These are phyloP conservation scores for Dasysyrphus tricinctus DNA, from an alignment of 2,888 invertebrate species.

Conservation along the genomic window DNA sequence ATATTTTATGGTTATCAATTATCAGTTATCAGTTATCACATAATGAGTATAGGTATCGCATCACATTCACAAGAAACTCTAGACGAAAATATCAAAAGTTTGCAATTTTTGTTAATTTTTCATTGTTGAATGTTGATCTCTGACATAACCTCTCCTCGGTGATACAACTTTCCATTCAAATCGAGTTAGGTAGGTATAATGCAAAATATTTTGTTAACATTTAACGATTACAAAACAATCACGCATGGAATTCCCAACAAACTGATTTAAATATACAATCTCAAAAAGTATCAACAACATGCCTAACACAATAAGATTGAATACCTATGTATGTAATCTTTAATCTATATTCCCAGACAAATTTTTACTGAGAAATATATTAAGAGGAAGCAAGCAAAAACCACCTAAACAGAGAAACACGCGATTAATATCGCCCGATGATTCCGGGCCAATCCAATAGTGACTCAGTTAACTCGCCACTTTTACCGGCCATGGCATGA, in stretches of 20 bases:
- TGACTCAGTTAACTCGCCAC: slow-evolving; percentile 1
- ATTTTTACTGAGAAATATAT: not conserved
- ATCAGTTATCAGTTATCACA: no score
- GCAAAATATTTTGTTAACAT: not conserved
- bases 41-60: not conserved
- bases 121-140: slow-evolving; percentile 33
- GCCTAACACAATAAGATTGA: not conserved
- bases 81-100: slow-evolving; percentile 11
- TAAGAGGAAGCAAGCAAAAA: not conserved
- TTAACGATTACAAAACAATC: slow-evolving; percentile 8
- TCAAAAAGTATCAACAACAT: not conserved
- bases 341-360: no score
- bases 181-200: no score
- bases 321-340: not conserved
- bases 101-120: slow-evolving; percentile 10
- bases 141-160: slow-evolving; percentile 10
- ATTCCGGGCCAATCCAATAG: slow-evolving; percentile 60
- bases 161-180: slow-evolving; percentile 10
- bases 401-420: slow-evolving; percentile 38
- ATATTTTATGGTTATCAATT: no score
- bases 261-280: slow-evolving; percentile 5
- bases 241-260: slow-evolving; percentile 20
- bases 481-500: slow-evolving; percentile 4
- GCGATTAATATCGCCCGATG: slow-evolving; percentile 64
- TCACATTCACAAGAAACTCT: not conserved